A percentile compares a stretch with the other conserved stretches of the same genome.
phyloP scores from a whole-genome alignment of 2,888 invertebrate species.

The Taenaris catops region DNA sequence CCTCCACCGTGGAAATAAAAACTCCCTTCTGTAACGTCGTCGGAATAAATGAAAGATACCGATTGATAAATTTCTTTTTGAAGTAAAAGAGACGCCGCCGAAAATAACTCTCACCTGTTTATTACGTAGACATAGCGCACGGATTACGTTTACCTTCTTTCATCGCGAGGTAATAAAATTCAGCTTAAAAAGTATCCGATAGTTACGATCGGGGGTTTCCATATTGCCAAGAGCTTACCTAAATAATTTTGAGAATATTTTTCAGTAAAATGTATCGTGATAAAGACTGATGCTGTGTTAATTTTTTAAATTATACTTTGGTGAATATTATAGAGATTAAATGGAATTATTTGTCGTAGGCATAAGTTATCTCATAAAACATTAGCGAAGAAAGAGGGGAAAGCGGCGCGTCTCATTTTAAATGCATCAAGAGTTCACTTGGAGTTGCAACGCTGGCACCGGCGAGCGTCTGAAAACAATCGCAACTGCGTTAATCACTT shows the following conservation, averaged over 20 bases:
- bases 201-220: slow-evolving; percentile 27
- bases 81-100: slow-evolving; percentile 19
- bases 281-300: no score
- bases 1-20: no score
- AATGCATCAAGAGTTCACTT: slow-evolving; percentile 66
- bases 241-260: slow-evolving; percentile 4
- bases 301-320: no score
- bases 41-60: slow-evolving; percentile 7
- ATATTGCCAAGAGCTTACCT: slow-evolving; percentile 9
- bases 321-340: no score
- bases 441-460: slow-evolving; percentile 44
- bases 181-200: slow-evolving; percentile 64
- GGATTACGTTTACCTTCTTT: slow-evolving; percentile 75
- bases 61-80: slow-evolving; percentile 17
- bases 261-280: not conserved
- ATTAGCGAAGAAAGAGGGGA: slow-evolving; percentile 33
- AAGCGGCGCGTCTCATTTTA: slow-evolving; percentile 51
- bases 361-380: slow-evolving; percentile 49
- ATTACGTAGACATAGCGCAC: slow-evolving; percentile 32
- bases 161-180: slow-evolving; percentile 74
- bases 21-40: not conserved
- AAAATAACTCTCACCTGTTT: slow-evolving; percentile 45
- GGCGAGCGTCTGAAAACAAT: slow-evolving; percentile 66
- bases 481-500: slow-evolving; percentile 77
- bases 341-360: slow-evolving; percentile 28